Conservation (phyloP, 2,113 vertebrate genomes). For the Phalacrocorax pelagicus region DNA sequence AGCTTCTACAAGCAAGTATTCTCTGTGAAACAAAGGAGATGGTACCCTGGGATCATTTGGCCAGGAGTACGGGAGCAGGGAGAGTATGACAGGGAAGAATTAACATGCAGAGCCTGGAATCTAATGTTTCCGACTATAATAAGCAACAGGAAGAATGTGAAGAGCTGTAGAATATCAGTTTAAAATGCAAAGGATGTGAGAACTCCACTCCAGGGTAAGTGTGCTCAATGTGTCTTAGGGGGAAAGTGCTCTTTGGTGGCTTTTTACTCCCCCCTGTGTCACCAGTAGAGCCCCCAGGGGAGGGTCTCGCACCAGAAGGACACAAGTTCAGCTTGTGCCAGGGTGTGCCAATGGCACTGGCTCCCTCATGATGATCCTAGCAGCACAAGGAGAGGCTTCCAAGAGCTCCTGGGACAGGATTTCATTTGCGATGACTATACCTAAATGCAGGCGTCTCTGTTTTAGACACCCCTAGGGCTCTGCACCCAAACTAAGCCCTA, state of each 20-base stretch:
- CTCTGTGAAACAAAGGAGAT: constrained; percentile 37
- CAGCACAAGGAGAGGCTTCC: background rate
- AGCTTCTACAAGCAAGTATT: background rate
- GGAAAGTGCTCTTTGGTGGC: background rate
- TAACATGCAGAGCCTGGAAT: background rate
- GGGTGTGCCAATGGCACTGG: too few species aligned
- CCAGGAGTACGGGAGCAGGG: background rate
- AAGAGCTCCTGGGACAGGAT: background rate
- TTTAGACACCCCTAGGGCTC: background rate
- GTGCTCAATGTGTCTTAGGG: background rate
- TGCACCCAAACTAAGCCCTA: background rate
- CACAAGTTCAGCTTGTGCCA: background rate
- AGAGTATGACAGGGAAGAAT: background rate
- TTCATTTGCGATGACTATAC: background rate
- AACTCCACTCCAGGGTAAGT: background rate
- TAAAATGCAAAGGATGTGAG: background rate
- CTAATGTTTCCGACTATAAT: background rate
- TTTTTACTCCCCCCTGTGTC: background rate
- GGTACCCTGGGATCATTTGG: background rate
- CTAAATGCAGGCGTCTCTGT: background rate
- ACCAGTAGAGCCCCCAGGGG: background rate
- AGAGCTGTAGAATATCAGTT: background rate
- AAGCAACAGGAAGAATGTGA: background rate
- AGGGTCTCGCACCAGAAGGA: background rate
- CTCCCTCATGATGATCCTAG: background rate